A percentile compares a stretch with the other conserved stretches of the same genome.
Conservation (phyloP, 2,888 invertebrate genomes). For the Carpatolechia fugitivella region DNA sequence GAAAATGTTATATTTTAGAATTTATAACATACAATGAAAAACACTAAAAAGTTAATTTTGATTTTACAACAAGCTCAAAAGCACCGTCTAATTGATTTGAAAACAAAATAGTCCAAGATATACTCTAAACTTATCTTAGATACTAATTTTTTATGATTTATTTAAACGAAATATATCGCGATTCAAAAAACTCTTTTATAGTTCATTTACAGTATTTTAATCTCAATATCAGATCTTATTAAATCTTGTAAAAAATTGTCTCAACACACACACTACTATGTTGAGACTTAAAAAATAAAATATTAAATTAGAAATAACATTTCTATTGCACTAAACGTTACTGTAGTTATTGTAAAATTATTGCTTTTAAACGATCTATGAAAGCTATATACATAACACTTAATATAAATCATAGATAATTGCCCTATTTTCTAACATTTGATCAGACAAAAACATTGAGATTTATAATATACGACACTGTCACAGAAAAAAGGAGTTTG, state of each 20-base stretch:
- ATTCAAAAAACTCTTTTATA: conserved; percentile 42
- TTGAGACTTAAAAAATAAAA: conserved; percentile 55
- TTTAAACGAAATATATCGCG: conserved; percentile 42
- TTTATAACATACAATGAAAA: too few relatives aligned
- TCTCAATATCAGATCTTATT: conserved; percentile 72
- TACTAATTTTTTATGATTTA: conserved; percentile 23
- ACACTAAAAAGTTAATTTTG: conserved; percentile 19
- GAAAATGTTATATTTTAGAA: too few relatives aligned
- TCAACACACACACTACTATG: conserved; percentile 32
- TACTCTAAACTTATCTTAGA: conserved; percentile 8
- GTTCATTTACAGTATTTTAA: conserved; percentile 54
- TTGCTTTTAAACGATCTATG: conserved; percentile 59
- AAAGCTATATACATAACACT: conserved; percentile 50
- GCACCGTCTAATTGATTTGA: conserved; percentile 31
- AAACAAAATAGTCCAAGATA: background rate
- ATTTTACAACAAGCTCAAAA: conserved; percentile 34
- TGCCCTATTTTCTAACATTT: conserved; percentile 25
- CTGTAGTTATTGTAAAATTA: conserved; percentile 55
- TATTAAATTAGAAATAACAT: conserved; percentile 66
- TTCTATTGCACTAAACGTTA: conserved; percentile 71
- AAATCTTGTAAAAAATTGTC: conserved; percentile 47
- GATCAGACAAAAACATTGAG: conserved; percentile 14
- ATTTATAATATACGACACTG: conserved; percentile 5
- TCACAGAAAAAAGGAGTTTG: conserved; percentile 5
- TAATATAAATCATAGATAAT: conserved; percentile 30